A percentile compares a stretch with the other conserved stretches of the same genome.
phyloP scores from a whole-genome alignment of 2,888 invertebrate species.

The Helobdella robusta region DNA sequence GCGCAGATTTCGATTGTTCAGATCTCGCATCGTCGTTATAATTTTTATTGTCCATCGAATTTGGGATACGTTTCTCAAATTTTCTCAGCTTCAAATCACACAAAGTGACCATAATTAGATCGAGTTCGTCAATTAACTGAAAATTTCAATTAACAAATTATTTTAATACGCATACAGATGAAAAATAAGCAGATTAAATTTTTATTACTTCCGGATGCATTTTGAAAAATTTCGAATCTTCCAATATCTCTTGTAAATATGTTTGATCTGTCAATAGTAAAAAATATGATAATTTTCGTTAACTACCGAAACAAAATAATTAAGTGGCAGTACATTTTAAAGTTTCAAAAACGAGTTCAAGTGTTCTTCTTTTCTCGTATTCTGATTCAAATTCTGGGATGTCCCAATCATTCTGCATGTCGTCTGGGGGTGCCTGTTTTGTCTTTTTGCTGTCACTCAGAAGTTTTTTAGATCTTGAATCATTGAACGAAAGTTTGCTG shows the following conservation, averaged over 20 bases:
- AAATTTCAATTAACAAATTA: background rate
- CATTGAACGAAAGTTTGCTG: background rate
- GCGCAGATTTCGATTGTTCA: background rate
- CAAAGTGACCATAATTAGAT: slow-evolving; percentile 13
- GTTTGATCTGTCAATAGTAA: background rate
- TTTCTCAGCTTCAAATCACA: slow-evolving; percentile 16
- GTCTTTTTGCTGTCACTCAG: background rate
- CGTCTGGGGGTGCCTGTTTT: background rate
- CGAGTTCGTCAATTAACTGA: slow-evolving; percentile 15
- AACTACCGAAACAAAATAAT: background rate
- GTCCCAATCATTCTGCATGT: background rate
- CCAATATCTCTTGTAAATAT: slow-evolving; percentile 12
- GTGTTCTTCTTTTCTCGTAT: slow-evolving; percentile 5
- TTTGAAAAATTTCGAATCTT: slow-evolving; percentile 14
- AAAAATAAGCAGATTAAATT: background rate
- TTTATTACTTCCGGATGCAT: slow-evolving; percentile 7
- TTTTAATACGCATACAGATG: background rate
- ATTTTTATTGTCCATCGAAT: background rate
- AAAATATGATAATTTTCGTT: background rate
- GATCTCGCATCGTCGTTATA: background rate
- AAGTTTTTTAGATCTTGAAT: background rate
- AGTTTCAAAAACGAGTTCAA: slow-evolving; percentile 9
- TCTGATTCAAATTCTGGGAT: slow-evolving; percentile 13
- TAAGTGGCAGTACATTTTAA: background rate
- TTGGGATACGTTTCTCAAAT: slow-evolving; percentile 6